phyloP scores from a whole-genome alignment of 1,140 invertebrate species.

The Pseudachorutes palmiensis region DNA sequence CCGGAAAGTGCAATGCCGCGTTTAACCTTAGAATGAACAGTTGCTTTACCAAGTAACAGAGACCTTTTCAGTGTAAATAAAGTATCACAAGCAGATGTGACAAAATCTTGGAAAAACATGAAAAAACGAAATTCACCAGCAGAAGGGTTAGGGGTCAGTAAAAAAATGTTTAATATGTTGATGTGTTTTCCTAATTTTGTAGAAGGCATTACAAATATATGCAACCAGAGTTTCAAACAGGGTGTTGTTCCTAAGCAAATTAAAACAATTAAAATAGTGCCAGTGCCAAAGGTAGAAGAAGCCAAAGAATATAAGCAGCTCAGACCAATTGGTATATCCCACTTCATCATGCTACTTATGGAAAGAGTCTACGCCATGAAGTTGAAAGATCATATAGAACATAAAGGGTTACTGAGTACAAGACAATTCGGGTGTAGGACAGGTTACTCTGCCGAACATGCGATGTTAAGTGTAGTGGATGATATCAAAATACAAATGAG shows the following conservation, averaged over 20 bases:
- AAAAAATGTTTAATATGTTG: conserved; percentile 9
- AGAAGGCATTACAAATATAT: background rate
- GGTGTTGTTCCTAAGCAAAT: background rate
- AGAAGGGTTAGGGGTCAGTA: background rate
- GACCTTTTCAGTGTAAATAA: background rate
- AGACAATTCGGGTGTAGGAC: conserved; percentile 19
- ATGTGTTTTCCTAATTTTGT: background rate
- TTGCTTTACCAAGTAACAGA: background rate
- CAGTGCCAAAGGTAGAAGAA: background rate
- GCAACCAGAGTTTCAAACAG: background rate
- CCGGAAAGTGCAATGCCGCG: background rate
- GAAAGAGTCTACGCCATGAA: background rate
- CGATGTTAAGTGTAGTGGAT: conserved; percentile 5
- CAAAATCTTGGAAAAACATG: background rate
- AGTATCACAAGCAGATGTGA: background rate
- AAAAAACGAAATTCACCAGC: background rate
- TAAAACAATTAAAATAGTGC: conserved; percentile 4
- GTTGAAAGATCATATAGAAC: background rate
- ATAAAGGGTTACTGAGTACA: background rate
- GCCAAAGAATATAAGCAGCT: background rate
- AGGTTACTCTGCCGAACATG: conserved; percentile 14
- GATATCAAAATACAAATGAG: conserved; percentile 7
- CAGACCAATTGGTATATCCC: conserved; percentile 8
- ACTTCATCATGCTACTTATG: background rate
- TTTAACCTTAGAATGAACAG: background rate